A percentile compares a stretch with the other conserved stretches of the same genome.
phyloP scores from a whole-genome alignment of 2,888 invertebrate genomes.

The Pristionchus mayeri region DNA sequence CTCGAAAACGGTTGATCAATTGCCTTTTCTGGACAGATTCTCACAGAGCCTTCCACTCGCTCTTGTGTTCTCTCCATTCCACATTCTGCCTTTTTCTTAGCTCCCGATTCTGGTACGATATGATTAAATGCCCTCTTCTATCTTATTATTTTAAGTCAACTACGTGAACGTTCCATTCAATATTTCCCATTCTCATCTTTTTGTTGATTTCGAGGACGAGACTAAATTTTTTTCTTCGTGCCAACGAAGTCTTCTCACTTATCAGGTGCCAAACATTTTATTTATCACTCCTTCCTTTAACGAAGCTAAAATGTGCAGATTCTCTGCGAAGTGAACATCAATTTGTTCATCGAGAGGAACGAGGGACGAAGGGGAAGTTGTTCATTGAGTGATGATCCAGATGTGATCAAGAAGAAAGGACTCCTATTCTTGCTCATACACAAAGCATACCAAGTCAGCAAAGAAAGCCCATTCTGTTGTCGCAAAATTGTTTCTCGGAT shows the following conservation, averaged over 20 bases:
- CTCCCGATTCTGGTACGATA: conserved; percentile 38
- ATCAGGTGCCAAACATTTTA: conserved; percentile 55
- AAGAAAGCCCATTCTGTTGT: conserved; percentile 49
- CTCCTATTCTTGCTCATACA: conserved; percentile 77
- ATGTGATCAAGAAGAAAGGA: conserved; percentile 70
- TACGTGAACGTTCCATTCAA: conserved; percentile 63
- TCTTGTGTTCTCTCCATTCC: not conserved
- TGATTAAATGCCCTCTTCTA: not conserved
- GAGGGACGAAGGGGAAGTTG: not conserved
- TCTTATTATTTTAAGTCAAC: conserved; percentile 52
- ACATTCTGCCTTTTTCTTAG: conserved; percentile 30
- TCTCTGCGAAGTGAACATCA: conserved; percentile 61
- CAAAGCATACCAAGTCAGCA: conserved; percentile 57
- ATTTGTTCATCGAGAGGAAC: conserved; percentile 48
- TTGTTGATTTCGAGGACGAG: conserved; percentile 59
- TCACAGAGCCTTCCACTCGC: conserved; percentile 7
- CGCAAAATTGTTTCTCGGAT: not conserved
- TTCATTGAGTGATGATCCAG: not conserved
- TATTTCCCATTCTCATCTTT: conserved; percentile 58
- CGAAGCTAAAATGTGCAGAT: conserved; percentile 57
- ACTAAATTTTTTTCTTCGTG: conserved; percentile 60
- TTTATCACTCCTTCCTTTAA: no score
- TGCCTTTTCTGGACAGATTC: not conserved
- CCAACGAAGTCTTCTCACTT: conserved; percentile 58
- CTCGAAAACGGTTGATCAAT: not conserved